These are phyloP conservation scores for Ictalurus punctatus DNA, from an alignment of 2,113 vertebrate species.

Conservation along the genomic window DNA sequence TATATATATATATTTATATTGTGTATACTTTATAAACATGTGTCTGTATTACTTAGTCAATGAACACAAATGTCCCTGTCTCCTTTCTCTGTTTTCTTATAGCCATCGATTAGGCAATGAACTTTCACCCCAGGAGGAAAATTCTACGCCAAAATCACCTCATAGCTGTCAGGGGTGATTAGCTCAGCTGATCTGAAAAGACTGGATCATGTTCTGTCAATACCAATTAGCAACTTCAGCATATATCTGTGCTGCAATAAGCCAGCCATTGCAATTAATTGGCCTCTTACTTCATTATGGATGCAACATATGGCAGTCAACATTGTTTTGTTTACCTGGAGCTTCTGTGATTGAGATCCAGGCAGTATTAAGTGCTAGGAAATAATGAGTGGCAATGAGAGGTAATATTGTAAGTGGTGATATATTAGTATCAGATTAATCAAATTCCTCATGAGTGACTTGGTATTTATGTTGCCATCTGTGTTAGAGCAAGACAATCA, in stretches of 20 bases:
- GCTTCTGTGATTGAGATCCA: not conserved
- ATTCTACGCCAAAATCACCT: conserved; percentile 57
- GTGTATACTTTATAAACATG: not conserved
- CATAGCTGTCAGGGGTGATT: conserved; percentile 59
- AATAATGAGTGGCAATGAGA: not conserved
- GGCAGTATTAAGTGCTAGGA: not conserved
- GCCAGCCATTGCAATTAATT: conserved; percentile 46
- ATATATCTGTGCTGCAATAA: conserved; percentile 33
- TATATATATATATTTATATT: too few relatives aligned
- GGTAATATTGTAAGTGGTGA: not conserved
- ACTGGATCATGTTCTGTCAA: conserved; percentile 53
- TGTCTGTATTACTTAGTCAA: conserved; percentile 15
- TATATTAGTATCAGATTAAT: not conserved
- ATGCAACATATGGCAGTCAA: conserved; percentile 24
- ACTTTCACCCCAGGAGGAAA: conserved; percentile 59
- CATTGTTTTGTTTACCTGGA: not conserved
- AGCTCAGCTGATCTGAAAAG: conserved; percentile 59
- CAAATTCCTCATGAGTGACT: not conserved
- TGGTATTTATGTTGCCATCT: not conserved
- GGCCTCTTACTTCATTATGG: conserved; percentile 5
- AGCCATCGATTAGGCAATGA: conserved; percentile 57
- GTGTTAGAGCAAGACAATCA: not conserved
- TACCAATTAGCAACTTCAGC: conserved; percentile 63
- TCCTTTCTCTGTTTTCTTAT: conserved; percentile 41
- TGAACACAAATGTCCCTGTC: conserved; percentile 31